Percentiles rank a stretch among this genome's conserved stretches.
Evolutionary conservation across 2,888 invertebrate genomes (phyloP).

Genomic region (Clitarchus hookeri): DNA sequence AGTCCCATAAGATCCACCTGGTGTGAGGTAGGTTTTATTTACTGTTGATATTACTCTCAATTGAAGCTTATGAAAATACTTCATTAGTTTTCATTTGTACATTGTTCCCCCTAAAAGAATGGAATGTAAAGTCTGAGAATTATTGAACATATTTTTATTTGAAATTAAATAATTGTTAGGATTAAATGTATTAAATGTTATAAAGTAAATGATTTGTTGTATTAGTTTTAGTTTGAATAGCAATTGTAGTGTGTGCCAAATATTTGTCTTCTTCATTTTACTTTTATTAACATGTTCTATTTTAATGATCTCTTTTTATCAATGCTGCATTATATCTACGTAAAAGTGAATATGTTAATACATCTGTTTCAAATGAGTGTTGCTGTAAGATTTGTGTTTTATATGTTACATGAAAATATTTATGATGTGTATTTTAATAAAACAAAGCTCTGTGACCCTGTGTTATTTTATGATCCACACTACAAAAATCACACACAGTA

Average conservation of each 20-base stretch:
- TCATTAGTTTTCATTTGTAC: neutral
- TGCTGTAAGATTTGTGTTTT: conserved; percentile 19
- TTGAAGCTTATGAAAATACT: neutral
- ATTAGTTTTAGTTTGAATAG: neutral
- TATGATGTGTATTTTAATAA: conserved; percentile 27
- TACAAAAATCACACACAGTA: neutral
- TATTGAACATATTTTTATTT: neutral
- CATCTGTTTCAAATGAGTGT: conserved; percentile 12
- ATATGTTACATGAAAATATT: conserved; percentile 23
- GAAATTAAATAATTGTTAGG: neutral
- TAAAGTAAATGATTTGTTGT: neutral
- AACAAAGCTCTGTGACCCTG: neutral
- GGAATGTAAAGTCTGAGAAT: neutral
- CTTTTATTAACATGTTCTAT: conserved; percentile 25
- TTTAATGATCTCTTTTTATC: conserved; percentile 24
- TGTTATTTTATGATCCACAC: neutral
- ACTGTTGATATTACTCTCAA: no score
- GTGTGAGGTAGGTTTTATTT: no score
- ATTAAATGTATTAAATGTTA: neutral
- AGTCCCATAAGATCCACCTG: no score
- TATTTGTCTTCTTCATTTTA: conserved; percentile 24
- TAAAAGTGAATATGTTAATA: conserved; percentile 11
- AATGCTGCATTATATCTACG: conserved; percentile 15
- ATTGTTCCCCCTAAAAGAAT: neutral
- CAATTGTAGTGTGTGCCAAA: conserved; percentile 18